Evolutionary conservation across 2,797 vertebrate species (phyloP).

Genomic region (Leptatherina wallacei): DNA sequence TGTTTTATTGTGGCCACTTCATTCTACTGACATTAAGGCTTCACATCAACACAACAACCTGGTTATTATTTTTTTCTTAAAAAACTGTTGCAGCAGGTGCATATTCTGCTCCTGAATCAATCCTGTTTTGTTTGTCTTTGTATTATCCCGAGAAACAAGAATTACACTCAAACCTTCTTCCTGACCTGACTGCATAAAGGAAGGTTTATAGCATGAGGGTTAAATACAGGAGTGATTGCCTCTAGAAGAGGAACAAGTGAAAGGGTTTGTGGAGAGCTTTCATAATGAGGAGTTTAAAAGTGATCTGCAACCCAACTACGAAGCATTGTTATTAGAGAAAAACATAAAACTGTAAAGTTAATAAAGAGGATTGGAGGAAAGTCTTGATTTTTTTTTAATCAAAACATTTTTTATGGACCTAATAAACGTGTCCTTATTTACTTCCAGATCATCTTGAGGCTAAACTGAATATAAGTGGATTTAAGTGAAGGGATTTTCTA

Average conservation of each 20-base stretch:
- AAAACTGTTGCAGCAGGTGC: background rate
- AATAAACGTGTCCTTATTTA: conserved; percentile 9
- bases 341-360: conserved; percentile 4
- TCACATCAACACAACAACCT: conserved; percentile 2
- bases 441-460: background rate
- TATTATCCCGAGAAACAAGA: background rate
- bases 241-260: background rate
- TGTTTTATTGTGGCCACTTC: background rate
- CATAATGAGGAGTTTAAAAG: conserved; percentile 17
- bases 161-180: background rate
- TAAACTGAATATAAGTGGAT: background rate
- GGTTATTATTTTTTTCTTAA: background rate
- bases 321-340: background rate
- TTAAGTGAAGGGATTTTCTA: background rate
- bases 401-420: background rate
- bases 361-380: background rate
- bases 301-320: conserved; percentile 11
- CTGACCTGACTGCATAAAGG: background rate
- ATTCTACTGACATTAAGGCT: background rate
- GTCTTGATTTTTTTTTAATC: background rate
- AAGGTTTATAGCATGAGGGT: background rate
- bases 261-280: conserved; percentile 9
- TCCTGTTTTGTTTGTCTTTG: no score
- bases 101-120: background rate
- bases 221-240: background rate